Evolutionary conservation across 2,113 vertebrate species (phyloP), one percentile per base, ranked within the genome.

Genomic region (Otis tarda): DNA sequence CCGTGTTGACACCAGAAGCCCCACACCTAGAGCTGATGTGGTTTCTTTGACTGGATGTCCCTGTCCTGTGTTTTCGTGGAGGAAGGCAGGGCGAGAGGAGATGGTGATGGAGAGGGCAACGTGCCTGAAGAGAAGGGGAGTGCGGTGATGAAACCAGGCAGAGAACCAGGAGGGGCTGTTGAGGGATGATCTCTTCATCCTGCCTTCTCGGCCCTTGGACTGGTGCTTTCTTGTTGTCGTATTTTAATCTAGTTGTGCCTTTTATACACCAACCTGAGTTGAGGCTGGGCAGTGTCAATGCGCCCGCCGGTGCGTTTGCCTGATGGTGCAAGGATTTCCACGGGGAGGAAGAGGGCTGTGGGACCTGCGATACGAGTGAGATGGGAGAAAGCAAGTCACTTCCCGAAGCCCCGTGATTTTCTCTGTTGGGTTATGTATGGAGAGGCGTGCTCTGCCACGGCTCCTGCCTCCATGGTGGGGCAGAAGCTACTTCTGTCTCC

Each of bases 11-110:
- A 7, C 25, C n/a, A 12, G 41, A 22, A 81, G 33, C 35, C 47
- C 70, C 22, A 13, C 41, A 4, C 0, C 0, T 15, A 14, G 24
- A 50, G 19, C 61, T 56, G 65, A n/a, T 24, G 12, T 13, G 22
- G 22, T 9, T 43, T 30, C 37, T 30, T 55, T 53, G 39, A 12
- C 22, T 23, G 31, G 28, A 6, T 55, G 12, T 18, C 69, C 79
- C 16, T 25, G 28, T 14, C 20, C 35, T 37, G 21, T 15, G 16
- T 35, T 28, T 5, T 18, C 43, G 13, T 1, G 3, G 22, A 22
- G 45, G 14, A 28, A 31, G 22, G 14, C 30, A 59, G 49, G 41
- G n/a, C 0, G 2, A n/a, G 50, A 35, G 24, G n/a, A 76, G 7
- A 12, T 18, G 33, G 10, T 35, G 43, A 16, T 30, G 83, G 39